Percentiles rank a stretch among this genome's conserved stretches.
Evolutionary conservation across 1,140 invertebrate genomes (phyloP).

Genomic region (Potamilus streckersoni): DNA sequence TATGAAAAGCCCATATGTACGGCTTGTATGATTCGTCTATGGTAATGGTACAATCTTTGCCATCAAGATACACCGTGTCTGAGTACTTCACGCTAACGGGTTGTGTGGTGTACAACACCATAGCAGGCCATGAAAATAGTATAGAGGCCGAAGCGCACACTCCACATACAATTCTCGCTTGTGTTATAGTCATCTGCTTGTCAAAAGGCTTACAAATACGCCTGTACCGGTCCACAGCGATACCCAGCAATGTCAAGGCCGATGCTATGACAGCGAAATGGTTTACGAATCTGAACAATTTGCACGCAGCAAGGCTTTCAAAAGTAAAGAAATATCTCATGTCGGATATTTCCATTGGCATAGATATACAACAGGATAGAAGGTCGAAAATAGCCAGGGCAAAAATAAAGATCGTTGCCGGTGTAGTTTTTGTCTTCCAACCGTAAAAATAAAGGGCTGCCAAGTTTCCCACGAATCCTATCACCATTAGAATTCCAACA

Average conservation of each 20-base stretch:
- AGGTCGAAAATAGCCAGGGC: constrained; percentile 45
- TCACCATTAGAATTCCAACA: constrained; percentile 37
- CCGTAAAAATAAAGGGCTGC: constrained; percentile 50
- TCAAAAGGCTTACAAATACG: constrained; percentile 48
- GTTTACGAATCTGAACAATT: constrained; percentile 42
- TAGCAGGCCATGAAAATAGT: constrained; percentile 19
- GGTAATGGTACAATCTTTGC: constrained; percentile 25
- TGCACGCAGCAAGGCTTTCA: constrained; percentile 36
- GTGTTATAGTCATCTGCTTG: constrained; percentile 14
- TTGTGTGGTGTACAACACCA: constrained; percentile 24
- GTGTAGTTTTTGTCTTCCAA: constrained; percentile 36
- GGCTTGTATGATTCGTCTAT: constrained; percentile 8
- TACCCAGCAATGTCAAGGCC: constrained; percentile 37
- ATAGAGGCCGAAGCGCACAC: constrained; percentile 13
- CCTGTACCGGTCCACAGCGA: constrained; percentile 49
- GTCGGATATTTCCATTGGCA: constrained; percentile 47
- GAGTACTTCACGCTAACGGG: constrained; percentile 8
- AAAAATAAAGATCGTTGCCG: constrained; percentile 43
- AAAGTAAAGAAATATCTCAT: constrained; percentile 43
- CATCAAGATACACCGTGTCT: constrained; percentile 4
- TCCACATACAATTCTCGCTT: constrained; percentile 10
- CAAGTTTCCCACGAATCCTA: constrained; percentile 47
- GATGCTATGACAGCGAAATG: constrained; percentile 50
- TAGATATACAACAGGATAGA: constrained; percentile 46
- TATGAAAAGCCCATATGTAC: constrained; percentile 15